phyloP scores from a whole-genome alignment of 2,888 invertebrate genomes.

The Epinotia nisella region DNA sequence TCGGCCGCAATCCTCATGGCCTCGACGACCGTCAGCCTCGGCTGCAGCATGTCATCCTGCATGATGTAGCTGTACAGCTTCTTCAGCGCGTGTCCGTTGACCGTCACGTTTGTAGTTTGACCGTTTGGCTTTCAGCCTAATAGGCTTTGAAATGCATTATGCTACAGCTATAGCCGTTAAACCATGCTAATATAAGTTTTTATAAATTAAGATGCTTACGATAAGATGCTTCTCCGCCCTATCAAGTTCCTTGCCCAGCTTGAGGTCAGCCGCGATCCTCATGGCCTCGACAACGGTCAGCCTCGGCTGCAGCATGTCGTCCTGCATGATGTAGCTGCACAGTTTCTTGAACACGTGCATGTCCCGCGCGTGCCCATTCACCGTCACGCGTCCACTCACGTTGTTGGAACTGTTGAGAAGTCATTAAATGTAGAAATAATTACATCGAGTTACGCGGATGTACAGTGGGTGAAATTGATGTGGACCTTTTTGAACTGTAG shows the following conservation, averaged over 20 bases:
- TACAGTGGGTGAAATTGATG: no score
- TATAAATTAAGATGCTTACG: no score
- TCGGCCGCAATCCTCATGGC: slow-evolving; percentile 90
- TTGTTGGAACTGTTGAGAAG: slow-evolving; percentile 79
- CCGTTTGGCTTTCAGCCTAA: no score
- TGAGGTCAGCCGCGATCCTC: slow-evolving; percentile 89
- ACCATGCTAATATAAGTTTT: no score
- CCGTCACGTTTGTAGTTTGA: slow-evolving; percentile 72
- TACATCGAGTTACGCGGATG: no score
- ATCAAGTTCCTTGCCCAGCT: slow-evolving; percentile 86
- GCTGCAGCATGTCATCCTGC: slow-evolving; percentile 90
- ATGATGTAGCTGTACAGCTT: slow-evolving; percentile 92
- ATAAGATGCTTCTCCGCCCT: slow-evolving; percentile 82
- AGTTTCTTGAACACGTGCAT: slow-evolving; percentile 89
- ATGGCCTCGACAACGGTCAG: slow-evolving; percentile 90
- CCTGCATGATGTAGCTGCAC: slow-evolving; percentile 93
- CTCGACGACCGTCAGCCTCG: slow-evolving; percentile 89
- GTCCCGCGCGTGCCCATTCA: slow-evolving; percentile 88
- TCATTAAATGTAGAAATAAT: no score
- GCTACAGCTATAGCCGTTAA: no score
- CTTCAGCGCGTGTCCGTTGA: slow-evolving; percentile 88
- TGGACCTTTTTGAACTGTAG: no score
- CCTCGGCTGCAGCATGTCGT: slow-evolving; percentile 88
- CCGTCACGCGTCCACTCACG: slow-evolving; percentile 87
- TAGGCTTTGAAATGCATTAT: no score